Evolutionary conservation across 92 coral and sea anemone genomes (phyloP), one percentile per base, ranked within the genome.

Genomic region (Virgularia gustaviana): DNA sequence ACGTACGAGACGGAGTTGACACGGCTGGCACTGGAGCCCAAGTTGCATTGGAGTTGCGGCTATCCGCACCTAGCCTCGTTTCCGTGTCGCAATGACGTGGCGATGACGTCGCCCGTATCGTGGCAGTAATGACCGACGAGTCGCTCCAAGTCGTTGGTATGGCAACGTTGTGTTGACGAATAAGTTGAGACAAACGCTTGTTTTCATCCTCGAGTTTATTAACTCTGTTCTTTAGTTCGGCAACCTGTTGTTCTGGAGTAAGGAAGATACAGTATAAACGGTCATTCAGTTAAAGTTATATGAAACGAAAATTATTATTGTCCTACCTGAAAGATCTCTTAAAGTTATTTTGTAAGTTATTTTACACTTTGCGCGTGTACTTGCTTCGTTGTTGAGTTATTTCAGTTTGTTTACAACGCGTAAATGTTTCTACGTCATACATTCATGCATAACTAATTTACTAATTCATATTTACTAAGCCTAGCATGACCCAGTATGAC

Each of bases 171-270:
- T 66, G 1, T 41, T 66, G 55, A 35, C 47, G 73, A 66, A 66
- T 66, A 33, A 66, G 73, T 44, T 66, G 73, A 1, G 73, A 66
- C 47, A 66, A 66, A 66, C 73, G 73, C 47, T 66, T 66, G 57
- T 66, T 66, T 57, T 66, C 73, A 9, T 66, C 57, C 18, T 66
- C 73, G 16, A 66, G 57, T 47, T 66, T 66, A 57, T 66, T 66
- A 10, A 66, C 58, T 47, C 47, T 66, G 73, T 66, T 66, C 49
- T 30, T 41, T 27, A 66, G 73, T 42, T 66, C 73, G n/a, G 73
- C 28, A 10, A 66, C 73, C 49, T 66, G 57, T 66, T 66, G 56
- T 34, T 66, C 73, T 66, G 32, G 57, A 44, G 47, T 24, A 29
- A 39, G 1, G 1, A 16, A n/a, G n/a, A n/a, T n/a, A n/a, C n/a